Base-by-base conservation (phyloP, 2,888 invertebrate species). In the Lithophane ornitopus region DNA sequence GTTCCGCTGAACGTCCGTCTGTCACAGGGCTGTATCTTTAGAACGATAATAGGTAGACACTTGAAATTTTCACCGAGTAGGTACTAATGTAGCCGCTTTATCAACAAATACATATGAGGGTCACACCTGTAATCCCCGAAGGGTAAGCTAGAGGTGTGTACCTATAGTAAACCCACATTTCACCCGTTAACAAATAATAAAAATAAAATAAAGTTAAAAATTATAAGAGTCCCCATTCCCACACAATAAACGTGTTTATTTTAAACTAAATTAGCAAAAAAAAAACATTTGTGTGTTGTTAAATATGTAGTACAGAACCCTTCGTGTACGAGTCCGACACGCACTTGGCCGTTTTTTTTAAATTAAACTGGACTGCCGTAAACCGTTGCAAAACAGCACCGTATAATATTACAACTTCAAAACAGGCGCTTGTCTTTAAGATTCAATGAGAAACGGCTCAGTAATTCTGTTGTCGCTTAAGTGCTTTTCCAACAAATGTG, bases 321-420 rank as follows among this genome's bases (percentile, higher is more conserved):
- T 54, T 2, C 34, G 0, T 49, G 3, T 46, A 2, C 16, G 1
- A 9, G 11, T 44, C 3, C 11, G 8, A 19, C 28, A 68, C 4
- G 14, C 9, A 28, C 41, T 65, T 69, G 41, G 0, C 2, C 16
- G 12, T 1, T 49, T 52, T 75, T 74, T 28, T 16, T 26, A 56
- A 41, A 8, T 2, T 49, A 26, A 69, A 66, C 66, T 62, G 66
- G 39, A 28, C 52, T 22, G 26, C 3, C 12, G 16, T 14, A 66
- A 62, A 68, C 80, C 70, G 67, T 68, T 70, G 49, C 26, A 49
- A 14, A 63, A 49, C 46, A 49, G 8, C 3, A 34, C 44, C 2
- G 52, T 70, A 63, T 61, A 70, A 68, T 63, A 65, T 54, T 22
- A 74, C 49, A 56, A 49, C 70, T 56, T 63, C 19, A 73, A 79